Evolutionary conservation across 64 coral and sea anemone genomes (phyloP), one percentile per base, ranked within the genome.

Genomic region (Pachyseris speciosa): DNA sequence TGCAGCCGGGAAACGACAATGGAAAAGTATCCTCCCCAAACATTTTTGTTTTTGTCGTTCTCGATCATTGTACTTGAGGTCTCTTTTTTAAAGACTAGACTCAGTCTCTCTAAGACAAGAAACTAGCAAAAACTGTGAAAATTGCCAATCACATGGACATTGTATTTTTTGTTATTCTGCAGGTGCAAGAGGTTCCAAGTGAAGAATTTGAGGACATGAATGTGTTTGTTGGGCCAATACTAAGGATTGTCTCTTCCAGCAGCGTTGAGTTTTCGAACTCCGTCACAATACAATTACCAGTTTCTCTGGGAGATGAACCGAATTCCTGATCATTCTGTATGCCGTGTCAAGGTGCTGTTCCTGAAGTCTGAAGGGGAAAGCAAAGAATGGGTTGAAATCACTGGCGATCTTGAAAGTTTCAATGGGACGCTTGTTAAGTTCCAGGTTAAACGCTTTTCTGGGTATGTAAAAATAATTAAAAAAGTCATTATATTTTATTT

Each of bases 361-460:
- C 22, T 81, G 5, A 60, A 11, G 16, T 61, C 77, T 36, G 77
- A 81, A 0, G 53, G 0, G 12, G 77, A 63, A 27, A 16, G 19
- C 17, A 81, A 29, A n/a, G 34, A 81, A 61, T 81, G 52, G 77
- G 9, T 61, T 37, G 77, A 81, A 40, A 81, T 81, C 53, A 39
- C 52, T 27, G 53, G 55, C 5, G 77, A 61, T 25, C 33, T 63
- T 34, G 55, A 9, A 58, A 41, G 9, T 25, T 61, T 61, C 40
- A 53, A 81, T 26, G 77, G 77, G 1, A 63, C 8, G 20, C 9
- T 39, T 41, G 52, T 81, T 12, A 39, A 11, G 55, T 81, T 81
- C 51, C 77, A 81, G 77, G 77, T 81, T 13, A 16, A 37, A 11
- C 77, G 77, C 16, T 81, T 81, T 19, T 81, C 77, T 25, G 24